A percentile compares a stretch with the other conserved stretches of the same genome.
Conservation (phyloP, 2,888 invertebrate species). For the Plagodis pulveraria region DNA sequence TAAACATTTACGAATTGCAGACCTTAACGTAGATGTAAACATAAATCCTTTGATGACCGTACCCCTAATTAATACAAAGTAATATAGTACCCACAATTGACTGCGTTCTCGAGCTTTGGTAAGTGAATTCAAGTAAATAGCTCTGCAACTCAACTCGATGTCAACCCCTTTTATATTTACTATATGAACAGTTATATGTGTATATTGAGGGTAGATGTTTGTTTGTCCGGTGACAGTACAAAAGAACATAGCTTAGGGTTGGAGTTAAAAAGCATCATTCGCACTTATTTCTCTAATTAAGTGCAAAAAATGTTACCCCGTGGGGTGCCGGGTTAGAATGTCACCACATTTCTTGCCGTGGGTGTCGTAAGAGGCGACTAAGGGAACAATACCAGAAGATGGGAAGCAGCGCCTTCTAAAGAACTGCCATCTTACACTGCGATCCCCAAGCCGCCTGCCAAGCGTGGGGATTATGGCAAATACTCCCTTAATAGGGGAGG, state of each 20-base stretch:
- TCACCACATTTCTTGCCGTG: too few relatives aligned
- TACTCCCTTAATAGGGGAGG: too few relatives aligned
- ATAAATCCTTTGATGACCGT: slow-evolving; percentile 49
- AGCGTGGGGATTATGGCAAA: too few relatives aligned
- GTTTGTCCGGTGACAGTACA: slow-evolving; percentile 7
- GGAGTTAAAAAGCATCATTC: slow-evolving; percentile 12
- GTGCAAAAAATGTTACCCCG: not conserved
- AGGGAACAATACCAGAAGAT: too few relatives aligned
- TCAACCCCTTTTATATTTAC: slow-evolving; percentile 33
- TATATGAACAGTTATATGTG: too few relatives aligned
- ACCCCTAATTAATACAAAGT: slow-evolving; percentile 59
- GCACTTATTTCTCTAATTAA: slow-evolving; percentile 17
- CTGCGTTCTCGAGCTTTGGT: slow-evolving; percentile 49
- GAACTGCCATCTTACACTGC: too few relatives aligned
- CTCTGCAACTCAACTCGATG: slow-evolving; percentile 23
- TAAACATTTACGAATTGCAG: slow-evolving; percentile 7
- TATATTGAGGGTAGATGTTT: slow-evolving; percentile 6
- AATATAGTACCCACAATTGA: slow-evolving; percentile 58
- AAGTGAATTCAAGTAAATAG: slow-evolving; percentile 54
- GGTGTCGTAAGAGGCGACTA: too few relatives aligned
- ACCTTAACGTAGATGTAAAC: slow-evolving; percentile 20
- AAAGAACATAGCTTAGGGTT: slow-evolving; percentile 19
- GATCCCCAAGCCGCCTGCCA: too few relatives aligned
- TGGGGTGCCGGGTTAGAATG: too few relatives aligned
- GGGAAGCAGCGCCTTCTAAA: too few relatives aligned